These are phyloP conservation scores for Malacoctenus gilli DNA, from an alignment of 2,797 vertebrate species.

Conservation along the genomic window DNA sequence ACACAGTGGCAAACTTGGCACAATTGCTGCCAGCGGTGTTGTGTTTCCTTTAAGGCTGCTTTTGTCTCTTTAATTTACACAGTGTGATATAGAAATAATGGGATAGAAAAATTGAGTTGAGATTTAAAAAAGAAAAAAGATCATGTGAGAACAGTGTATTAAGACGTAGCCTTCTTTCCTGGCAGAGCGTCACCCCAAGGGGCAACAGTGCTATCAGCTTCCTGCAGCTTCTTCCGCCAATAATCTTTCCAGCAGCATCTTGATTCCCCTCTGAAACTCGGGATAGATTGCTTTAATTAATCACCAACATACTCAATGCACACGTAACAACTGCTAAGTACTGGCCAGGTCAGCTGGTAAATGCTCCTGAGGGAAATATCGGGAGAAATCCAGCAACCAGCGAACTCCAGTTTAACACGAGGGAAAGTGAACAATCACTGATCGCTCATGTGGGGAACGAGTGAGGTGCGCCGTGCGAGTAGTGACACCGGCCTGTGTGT, in stretches of 20 bases:
- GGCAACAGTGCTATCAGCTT: conserved; percentile 11
- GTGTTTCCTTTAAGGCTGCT: background rate
- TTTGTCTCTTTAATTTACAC: background rate
- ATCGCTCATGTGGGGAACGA: conserved; percentile 17
- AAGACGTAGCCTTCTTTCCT: background rate
- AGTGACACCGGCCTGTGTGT: background rate
- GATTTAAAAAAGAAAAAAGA: background rate
- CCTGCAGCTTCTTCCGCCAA: conserved; percentile 27
- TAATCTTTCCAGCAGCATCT: conserved; percentile 51
- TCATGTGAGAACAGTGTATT: background rate
- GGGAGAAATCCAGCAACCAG: conserved; percentile 42
- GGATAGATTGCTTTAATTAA: conserved; percentile 71
- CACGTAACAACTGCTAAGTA: conserved; percentile 64
- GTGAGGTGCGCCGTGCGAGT: conserved; percentile 20
- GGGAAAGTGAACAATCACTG: conserved; percentile 28
- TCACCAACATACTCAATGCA: conserved; percentile 58
- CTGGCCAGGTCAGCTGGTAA: conserved; percentile 50
- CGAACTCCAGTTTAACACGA: conserved; percentile 30
- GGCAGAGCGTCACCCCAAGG: conserved; percentile 12
- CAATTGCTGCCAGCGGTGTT: background rate
- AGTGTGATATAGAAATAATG: too few species aligned
- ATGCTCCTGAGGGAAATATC: conserved; percentile 53
- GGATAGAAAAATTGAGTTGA: background rate
- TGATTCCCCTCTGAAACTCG: conserved; percentile 53
- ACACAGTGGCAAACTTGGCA: background rate